Evolutionary conservation across 2,888 invertebrate species (phyloP), one percentile per base, ranked within the genome.

Genomic region (Drosophila atripex): DNA sequence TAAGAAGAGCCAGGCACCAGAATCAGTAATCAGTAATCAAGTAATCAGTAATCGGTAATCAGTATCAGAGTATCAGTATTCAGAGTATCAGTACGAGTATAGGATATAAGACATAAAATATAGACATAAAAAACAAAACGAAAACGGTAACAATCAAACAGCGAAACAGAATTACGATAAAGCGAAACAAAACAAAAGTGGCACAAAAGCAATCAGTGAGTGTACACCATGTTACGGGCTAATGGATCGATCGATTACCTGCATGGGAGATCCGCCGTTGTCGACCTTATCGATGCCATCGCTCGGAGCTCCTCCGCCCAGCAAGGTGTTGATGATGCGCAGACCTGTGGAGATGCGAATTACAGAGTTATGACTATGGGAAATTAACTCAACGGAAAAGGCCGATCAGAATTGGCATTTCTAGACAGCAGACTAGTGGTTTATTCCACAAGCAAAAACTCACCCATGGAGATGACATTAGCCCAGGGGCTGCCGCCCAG

Each of bases 261-360:
- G 97, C 95, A 97, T 96, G 68, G 97, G 97, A 16, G 95, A 95
- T 73, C 95, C 95, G 88, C 95, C 96, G 90, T 96, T 96, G 92
- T 97, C 97, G 63, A 97, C 96, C 92, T 97, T 97, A 91, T 97
- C 97, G 91, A 97, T 97, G 63, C 96, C 96, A 89, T 96, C 96
- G 84, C 94, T 94, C 47, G 94, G 94, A 35, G 94, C 95, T 23
- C 93, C 94, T 66, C 96, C 96, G 53, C 97, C 96, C 61, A 97
- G 93, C 78, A 97, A 93, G 38, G 96, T 96, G 28, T 96, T 96
- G 73, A 97, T 93, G 87, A 97, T 95, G 92, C 96, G 96, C 59
- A 97, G 93, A 53, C 97, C 91, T 91, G 74, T 28, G 3, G 1
- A 41, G 35, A 18, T 2, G 49, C 4, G 28, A 4, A 18, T 2